Evolutionary conservation across 2,113 vertebrate genomes (phyloP).

Genomic region (Prionailurus viverrinus): DNA sequence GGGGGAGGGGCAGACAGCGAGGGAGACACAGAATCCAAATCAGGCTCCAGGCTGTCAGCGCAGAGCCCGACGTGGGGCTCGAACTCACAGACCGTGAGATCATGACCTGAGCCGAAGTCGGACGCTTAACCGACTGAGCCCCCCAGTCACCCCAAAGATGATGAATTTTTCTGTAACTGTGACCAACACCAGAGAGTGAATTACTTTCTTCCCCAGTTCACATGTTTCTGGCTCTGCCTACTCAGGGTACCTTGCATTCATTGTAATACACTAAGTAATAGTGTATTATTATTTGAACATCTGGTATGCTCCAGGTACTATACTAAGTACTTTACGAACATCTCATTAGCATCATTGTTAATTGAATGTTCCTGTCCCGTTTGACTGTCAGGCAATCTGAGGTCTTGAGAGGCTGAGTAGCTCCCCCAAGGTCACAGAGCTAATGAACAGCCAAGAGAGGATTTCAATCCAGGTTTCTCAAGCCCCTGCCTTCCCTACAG

Average conservation of each 20-base stretch:
- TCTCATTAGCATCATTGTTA: not conserved
- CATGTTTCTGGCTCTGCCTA: not conserved
- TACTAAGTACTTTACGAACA: not conserved
- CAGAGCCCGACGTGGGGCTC: no score
- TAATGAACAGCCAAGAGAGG: not conserved
- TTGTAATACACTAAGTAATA: not conserved
- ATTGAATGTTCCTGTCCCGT: not conserved
- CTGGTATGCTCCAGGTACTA: not conserved
- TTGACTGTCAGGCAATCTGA: not conserved
- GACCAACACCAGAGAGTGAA: not conserved
- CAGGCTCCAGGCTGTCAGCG: no score
- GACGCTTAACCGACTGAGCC: no score
- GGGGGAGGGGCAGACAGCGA: no score
- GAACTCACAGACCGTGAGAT: no score
- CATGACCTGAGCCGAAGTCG: no score
- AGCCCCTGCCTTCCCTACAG: not conserved
- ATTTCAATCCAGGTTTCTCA: not conserved
- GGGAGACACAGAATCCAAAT: no score
- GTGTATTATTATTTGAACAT: not conserved
- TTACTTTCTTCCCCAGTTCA: not conserved
- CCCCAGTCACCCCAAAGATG: no score
- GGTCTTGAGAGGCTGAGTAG: not conserved
- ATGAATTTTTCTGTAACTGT: not conserved
- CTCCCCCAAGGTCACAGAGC: not conserved
- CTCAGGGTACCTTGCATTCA: not conserved